Evolutionary conservation across 2,113 vertebrate species (phyloP).

Genomic region (Trichechus manatus): DNA sequence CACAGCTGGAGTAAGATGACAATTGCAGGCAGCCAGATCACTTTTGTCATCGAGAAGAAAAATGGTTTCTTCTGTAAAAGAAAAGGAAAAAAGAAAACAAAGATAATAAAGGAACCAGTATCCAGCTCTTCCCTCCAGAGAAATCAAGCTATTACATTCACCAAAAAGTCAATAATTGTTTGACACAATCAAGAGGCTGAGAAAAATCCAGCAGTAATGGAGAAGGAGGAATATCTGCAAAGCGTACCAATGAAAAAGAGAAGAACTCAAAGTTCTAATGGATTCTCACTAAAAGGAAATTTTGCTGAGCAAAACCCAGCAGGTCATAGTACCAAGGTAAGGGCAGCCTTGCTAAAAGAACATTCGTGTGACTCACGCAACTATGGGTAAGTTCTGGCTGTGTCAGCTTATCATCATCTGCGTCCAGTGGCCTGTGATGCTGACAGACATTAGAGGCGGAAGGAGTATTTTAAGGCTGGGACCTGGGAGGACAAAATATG

Average conservation of each 20-base stretch:
- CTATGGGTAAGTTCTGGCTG: neutral
- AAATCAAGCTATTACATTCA: slow-evolving; percentile 61
- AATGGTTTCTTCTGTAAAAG: slow-evolving; percentile 8
- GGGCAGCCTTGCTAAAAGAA: neutral
- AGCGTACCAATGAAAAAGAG: neutral
- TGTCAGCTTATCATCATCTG: neutral
- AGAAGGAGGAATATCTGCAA: neutral
- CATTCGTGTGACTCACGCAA: neutral
- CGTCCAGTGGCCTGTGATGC: neutral
- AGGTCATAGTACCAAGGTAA: neutral
- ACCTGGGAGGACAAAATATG: neutral
- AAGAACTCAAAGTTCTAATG: neutral
- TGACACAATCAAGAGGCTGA: slow-evolving; percentile 51
- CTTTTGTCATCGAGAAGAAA: slow-evolving; percentile 66
- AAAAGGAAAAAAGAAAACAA: slow-evolving; percentile 4
- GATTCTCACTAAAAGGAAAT: neutral
- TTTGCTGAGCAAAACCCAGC: neutral
- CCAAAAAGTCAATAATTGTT: slow-evolving; percentile 44
- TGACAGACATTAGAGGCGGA: neutral
- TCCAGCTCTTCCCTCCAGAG: slow-evolving; percentile 36
- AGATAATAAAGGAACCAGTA: neutral
- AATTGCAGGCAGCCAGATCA: slow-evolving; percentile 53
- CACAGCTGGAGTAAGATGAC: slow-evolving; percentile 36
- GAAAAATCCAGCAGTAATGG: slow-evolving; percentile 37
- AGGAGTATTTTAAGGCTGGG: no score